These are phyloP conservation scores for Leptestheria dahalacensis DNA, from an alignment of 1,140 invertebrate species.

Conservation along the genomic window DNA sequence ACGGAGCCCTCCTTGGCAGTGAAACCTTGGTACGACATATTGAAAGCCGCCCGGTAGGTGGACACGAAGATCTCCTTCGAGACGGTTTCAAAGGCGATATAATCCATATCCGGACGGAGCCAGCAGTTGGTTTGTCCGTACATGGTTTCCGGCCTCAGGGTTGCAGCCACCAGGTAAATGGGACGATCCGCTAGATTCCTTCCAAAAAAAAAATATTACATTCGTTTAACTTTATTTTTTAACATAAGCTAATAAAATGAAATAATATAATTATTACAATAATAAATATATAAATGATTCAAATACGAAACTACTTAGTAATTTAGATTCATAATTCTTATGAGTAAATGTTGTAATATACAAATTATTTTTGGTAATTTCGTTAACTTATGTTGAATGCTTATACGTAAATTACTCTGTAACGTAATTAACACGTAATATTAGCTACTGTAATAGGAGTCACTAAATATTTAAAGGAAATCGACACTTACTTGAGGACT, in stretches of 20 bases:
- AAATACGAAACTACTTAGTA: not conserved
- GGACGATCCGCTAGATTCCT: slow-evolving; percentile 38
- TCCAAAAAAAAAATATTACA: slow-evolving; percentile 23
- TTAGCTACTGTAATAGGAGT: not conserved
- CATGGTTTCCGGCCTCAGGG: slow-evolving; percentile 96
- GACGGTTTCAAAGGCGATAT: slow-evolving; percentile 61
- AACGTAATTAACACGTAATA: not conserved
- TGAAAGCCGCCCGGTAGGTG: slow-evolving; percentile 70
- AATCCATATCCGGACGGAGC: slow-evolving; percentile 87
- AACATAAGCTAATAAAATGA: not conserved
- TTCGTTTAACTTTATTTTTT: too few species aligned
- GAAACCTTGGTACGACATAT: slow-evolving; percentile 93
- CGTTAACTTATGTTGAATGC: too few species aligned
- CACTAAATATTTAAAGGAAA: not conserved
- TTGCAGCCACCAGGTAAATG: slow-evolving; percentile 89
- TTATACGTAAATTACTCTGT: not conserved
- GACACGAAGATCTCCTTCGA: slow-evolving; percentile 61
- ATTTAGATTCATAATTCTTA: too few species aligned
- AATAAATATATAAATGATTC: not conserved
- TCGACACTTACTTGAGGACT: slow-evolving; percentile 41
- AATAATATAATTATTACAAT: not conserved
- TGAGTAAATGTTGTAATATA: too few species aligned
- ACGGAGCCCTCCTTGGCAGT: slow-evolving; percentile 65
- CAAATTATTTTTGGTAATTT: too few species aligned
- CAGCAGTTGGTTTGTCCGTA: slow-evolving; percentile 99